Conservation (phyloP, 53 echinoderm and acorn worm genomes). For the Arbacia lixula region DNA sequence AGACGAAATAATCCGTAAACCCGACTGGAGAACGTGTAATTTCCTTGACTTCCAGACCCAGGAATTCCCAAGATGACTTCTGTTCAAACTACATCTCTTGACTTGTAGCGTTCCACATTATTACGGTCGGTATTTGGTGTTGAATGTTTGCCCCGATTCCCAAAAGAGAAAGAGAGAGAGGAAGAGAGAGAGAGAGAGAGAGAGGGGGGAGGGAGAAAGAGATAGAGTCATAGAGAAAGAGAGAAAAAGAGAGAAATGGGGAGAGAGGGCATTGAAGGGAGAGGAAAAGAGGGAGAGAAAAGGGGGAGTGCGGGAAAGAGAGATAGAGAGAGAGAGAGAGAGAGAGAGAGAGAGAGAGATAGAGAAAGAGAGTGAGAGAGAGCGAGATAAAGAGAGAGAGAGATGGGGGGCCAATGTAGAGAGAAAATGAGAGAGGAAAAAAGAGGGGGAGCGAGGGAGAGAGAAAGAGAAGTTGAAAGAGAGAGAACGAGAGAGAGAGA, state of each 20-base stretch:
- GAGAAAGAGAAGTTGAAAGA: too few relatives aligned
- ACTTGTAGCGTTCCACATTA: too few relatives aligned
- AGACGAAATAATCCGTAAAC: too few relatives aligned
- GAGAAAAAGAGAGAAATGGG: background rate
- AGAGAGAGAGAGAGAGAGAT: background rate
- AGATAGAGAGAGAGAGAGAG: background rate
- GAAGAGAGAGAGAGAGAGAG: background rate
- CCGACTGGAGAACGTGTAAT: too few relatives aligned
- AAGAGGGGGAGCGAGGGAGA: background rate
- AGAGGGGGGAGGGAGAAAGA: background rate
- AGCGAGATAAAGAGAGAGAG: background rate
- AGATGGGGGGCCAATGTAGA: background rate
- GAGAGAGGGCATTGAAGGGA: background rate
- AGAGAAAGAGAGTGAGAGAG: background rate
- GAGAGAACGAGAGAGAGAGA: too few relatives aligned
- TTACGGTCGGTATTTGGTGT: too few relatives aligned
- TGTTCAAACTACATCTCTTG: too few relatives aligned
- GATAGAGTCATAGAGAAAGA: background rate
- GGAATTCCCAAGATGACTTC: too few relatives aligned
- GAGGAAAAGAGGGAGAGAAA: background rate
- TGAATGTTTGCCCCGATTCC: too few relatives aligned
- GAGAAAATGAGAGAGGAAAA: background rate
- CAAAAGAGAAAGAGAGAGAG: background rate
- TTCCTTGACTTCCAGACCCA: too few relatives aligned
- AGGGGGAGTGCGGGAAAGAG: background rate